Conservation (phyloP, 2,113 vertebrate species). For the Lanius collurio region DNA sequence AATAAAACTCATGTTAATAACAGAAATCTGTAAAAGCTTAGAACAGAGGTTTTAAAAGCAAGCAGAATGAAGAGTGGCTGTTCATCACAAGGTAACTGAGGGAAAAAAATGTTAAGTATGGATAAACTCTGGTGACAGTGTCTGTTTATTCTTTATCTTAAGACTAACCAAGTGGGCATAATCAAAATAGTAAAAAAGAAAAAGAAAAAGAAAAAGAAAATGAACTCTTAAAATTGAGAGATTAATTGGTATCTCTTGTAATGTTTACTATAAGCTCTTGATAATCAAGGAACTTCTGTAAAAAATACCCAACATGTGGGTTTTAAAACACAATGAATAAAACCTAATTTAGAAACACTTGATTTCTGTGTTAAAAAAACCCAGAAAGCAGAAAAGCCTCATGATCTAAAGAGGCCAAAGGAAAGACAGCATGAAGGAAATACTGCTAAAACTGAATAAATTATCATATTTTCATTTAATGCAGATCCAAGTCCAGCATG, state of each 20-base stretch:
- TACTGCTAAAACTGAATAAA: background rate
- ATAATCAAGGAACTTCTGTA: background rate
- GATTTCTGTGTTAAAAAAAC: background rate
- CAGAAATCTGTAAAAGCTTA: background rate
- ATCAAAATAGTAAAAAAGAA: background rate
- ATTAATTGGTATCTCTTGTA: constrained; percentile 15
- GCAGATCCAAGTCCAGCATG: background rate
- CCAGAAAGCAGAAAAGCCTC: background rate
- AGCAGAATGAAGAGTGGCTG: background rate
- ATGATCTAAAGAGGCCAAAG: background rate
- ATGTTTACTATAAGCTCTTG: constrained; percentile 5
- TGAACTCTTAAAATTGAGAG: background rate
- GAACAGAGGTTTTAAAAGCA: background rate
- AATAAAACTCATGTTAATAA: background rate
- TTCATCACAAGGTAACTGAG: background rate
- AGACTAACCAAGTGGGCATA: background rate
- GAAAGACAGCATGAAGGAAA: background rate
- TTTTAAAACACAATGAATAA: constrained; percentile 38
- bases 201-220: background rate
- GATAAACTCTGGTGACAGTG: background rate
- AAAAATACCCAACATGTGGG: background rate
- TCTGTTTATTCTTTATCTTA: constrained; percentile 1
- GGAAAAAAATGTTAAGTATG: background rate
- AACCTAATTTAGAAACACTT: constrained; percentile 28
- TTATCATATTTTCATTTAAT: background rate